Evolutionary conservation across 2,113 vertebrate genomes (phyloP), one percentile per base, ranked within the genome.

Genomic region (Sarotherodon lohbergeri): DNA sequence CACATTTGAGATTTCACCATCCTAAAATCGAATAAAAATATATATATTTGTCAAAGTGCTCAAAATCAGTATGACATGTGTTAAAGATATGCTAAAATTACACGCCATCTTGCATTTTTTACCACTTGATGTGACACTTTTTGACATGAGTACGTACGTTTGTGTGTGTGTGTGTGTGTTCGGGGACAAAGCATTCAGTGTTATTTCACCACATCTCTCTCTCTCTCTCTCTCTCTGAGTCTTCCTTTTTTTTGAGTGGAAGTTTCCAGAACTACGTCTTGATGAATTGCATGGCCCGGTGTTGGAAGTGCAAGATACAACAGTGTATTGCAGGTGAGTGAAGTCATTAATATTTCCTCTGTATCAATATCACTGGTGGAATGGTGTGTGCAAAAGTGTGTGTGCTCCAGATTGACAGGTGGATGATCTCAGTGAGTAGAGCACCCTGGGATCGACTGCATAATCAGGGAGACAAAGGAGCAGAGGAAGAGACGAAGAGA

Each of bases 381-480:
- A 93, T 83, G 87, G 81, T 88, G 92, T 94, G 93, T 86, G 90
- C 86, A 86, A 80, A 85, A 81, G 89, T 86, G 90, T 89, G 91
- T 91, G 92, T 84, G 91, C 85, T 89, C 91, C 90, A 96, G 96
- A 97, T 96, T 96, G 96, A 97, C 96, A 97, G 96, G 94, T 96
- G 96, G 95, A 96, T 95, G 95, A 96, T 96, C 95, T 96, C 94
- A 94, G 95, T 95, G 95, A 95, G 96, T 95, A 92, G 92, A 86
- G 94, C 96, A 96, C 94, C 94, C 92, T 96, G 96, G 96, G 96
- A 96, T 97, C 94, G 92, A 96, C 95, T 96, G 96, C 96, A 97
- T 97, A 96, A 97, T 96, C 95, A 96, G 94, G 90, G 95, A 96
- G 96, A 96, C 96, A 96, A 97, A 96, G 95, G 95, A 96, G 95